phyloP scores from a whole-genome alignment of 2,113 vertebrate genomes.

The Saiga tatarica region DNA sequence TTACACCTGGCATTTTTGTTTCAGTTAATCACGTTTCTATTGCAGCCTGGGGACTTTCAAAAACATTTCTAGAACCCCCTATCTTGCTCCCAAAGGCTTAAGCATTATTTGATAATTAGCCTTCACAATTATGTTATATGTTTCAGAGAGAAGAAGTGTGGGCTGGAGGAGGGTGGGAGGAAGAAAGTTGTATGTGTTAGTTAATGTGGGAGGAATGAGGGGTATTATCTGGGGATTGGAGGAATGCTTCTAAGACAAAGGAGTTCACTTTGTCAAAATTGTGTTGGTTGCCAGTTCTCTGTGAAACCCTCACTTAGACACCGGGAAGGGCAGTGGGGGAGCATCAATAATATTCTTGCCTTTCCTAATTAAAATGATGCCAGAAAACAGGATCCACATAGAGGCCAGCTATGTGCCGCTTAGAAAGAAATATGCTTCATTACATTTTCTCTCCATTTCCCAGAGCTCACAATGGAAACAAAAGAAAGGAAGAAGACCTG shows the following conservation, averaged over 20 bases:
- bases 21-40: constrained; percentile 87
- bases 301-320: constrained; percentile 76
- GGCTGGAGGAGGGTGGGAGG: constrained; percentile 58
- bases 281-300: constrained; percentile 81
- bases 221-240: constrained; percentile 82
- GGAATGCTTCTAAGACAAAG: constrained; percentile 75
- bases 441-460: constrained; percentile 44
- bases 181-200: constrained; percentile 78
- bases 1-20: constrained; percentile 82
- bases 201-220: constrained; percentile 82
- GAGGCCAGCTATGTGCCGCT: constrained; percentile 53
- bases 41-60: constrained; percentile 84
- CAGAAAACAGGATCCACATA: constrained; percentile 64
- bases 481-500: constrained; percentile 49
- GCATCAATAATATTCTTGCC: constrained; percentile 73
- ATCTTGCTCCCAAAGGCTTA: constrained; percentile 85
- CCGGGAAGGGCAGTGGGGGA: constrained; percentile 47
- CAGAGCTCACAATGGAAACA: constrained; percentile 56
- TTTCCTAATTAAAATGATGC: constrained; percentile 79
- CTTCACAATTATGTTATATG: constrained; percentile 84
- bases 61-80: constrained; percentile 84
- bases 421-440: constrained; percentile 46
- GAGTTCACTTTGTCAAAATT: constrained; percentile 79
- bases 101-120: constrained; percentile 89
- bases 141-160: constrained; percentile 79